Conservation (phyloP, 2,113 vertebrate species). For the Phocoena sinus region DNA sequence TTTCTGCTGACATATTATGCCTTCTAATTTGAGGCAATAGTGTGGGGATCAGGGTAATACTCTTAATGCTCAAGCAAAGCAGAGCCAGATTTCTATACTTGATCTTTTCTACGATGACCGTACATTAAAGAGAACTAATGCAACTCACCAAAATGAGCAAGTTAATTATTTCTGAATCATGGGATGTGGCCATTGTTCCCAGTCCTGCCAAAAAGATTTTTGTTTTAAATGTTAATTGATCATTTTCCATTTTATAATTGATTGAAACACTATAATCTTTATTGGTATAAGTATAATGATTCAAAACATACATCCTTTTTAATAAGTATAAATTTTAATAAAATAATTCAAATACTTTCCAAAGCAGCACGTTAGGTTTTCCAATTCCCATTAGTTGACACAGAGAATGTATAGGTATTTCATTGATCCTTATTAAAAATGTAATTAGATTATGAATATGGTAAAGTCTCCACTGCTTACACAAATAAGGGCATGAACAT, state of each 20-base stretch:
- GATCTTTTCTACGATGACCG: not conserved
- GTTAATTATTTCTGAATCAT: not conserved
- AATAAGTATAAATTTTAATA: not conserved
- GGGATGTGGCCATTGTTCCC: not conserved
- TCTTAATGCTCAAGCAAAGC: not conserved
- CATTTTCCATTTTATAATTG: not conserved
- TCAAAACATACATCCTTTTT: not conserved
- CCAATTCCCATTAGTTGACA: not conserved
- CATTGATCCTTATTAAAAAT: not conserved
- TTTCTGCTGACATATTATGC: not conserved
- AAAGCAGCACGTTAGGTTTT: not conserved
- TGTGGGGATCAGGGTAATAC: not conserved
- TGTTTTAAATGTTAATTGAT: not conserved
- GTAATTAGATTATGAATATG: not conserved
- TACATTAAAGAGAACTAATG: not conserved
- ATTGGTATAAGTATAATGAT: not conserved
- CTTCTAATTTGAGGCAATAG: not conserved
- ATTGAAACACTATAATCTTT: not conserved
- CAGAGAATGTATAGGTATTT: not conserved
- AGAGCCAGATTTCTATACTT: not conserved
- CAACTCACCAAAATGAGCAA: not conserved
- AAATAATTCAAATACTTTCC: not conserved
- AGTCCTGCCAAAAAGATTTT: not conserved
- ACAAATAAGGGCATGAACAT: not conserved
- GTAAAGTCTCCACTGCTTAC: not conserved